Evolutionary conservation across 2,113 vertebrate genomes (phyloP).

Genomic region (Leucoraja erinaceus): DNA sequence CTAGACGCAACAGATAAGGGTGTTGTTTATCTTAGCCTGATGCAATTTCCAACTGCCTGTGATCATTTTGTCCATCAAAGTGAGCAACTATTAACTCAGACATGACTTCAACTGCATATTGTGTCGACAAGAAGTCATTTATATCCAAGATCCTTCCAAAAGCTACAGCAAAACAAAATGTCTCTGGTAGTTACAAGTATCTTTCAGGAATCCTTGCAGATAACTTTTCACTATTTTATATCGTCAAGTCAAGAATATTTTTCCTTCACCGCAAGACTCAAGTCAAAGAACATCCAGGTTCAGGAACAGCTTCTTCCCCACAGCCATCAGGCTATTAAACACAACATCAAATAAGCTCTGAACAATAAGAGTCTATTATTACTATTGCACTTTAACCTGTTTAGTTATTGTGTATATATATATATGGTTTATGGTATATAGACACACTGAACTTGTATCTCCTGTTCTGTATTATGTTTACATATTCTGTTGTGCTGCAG

Average conservation of each 20-base stretch:
- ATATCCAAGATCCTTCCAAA: neutral
- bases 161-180: neutral
- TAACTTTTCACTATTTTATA: neutral
- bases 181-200: neutral
- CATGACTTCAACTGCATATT: neutral
- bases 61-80: neutral
- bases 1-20: neutral
- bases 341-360: too few species aligned
- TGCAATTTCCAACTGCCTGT: neutral
- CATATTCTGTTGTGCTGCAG: too few species aligned
- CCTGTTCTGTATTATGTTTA: too few species aligned
- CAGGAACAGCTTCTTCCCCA: too few species aligned
- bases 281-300: too few species aligned
- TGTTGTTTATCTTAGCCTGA: slow-evolving; percentile 21
- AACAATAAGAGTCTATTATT: too few species aligned
- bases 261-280: too few species aligned
- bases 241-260: neutral
- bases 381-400: too few species aligned
- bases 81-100: neutral
- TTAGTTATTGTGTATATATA: too few species aligned
- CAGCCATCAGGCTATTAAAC: too few species aligned
- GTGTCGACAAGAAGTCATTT: neutral
- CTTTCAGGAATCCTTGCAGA: neutral
- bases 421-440: too few species aligned
- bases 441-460: too few species aligned